Base-by-base conservation (phyloP, 2,113 vertebrate species). In the Seriola quinqueradiata region DNA sequence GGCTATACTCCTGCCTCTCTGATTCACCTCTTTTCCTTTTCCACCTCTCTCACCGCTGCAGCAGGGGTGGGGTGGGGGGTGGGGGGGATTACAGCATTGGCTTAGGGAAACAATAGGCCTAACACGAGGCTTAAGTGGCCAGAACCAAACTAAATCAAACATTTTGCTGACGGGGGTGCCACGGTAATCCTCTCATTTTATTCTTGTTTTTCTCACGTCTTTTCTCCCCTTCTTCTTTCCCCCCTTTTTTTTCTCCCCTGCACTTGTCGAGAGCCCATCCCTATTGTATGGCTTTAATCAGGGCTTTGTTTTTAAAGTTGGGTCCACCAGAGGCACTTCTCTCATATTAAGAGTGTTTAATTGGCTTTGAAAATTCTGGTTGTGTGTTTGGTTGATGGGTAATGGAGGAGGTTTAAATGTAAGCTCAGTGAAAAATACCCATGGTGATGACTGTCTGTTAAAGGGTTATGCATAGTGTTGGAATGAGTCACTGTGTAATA, bases 61-160 rank as follows among this genome's bases (percentile, higher is more conserved):
- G 69, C 61, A 19, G 46, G 46, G 3, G 44, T 46, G 13, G 44
- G 46, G 46, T 8, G 4, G 34, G 16, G 60, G n/a, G 23, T 8
- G 7, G 66, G 42, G 16, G 25, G 80, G 86, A 87, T 87, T 88
- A 89, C 61, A 72, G 67, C 55, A 70, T 34, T 74, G 82, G 83
- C 66, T 92, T 81, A 89, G 46, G 70, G 76, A 87, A 88, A 93
- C 87, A 90, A 86, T 77, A 75, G 87, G 85, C 36, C 85, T 79
- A 89, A 91, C 84, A 82, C 14, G 0, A 36, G 76, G 77, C 81
- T 91, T 89, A 93, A 89, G 80, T 83, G 84, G 77, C 84, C 82
- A 85, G 63, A 93, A 81, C 81, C 85, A 87, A 85, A 85, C 77
- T 73, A 91, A 92, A 87, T 92, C 72, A 90, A 87, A 87, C 83